These are phyloP conservation scores for Cyphotilapia sp. DNA, from an alignment of 2,113 vertebrate species.

Conservation along the genomic window DNA sequence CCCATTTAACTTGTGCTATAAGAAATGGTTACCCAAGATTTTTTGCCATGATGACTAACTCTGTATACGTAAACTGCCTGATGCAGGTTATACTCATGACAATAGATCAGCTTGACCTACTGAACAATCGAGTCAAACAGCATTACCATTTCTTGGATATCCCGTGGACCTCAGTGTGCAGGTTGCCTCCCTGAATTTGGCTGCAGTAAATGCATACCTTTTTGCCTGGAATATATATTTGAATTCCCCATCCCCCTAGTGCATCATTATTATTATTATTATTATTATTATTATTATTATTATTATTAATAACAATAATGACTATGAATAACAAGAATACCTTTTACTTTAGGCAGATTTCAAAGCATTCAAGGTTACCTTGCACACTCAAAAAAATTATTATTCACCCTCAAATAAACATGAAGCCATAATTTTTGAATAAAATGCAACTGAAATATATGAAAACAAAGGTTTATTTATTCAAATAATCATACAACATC, in stretches of 20 bases:
- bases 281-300: too few species aligned
- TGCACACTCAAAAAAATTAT: neutral
- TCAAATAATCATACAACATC: neutral
- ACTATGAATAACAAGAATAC: neutral
- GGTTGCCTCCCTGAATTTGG: neutral
- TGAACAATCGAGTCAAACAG: neutral
- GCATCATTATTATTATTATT: rapidly evolving
- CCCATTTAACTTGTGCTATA: neutral
- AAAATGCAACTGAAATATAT: neutral
- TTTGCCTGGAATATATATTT: neutral
- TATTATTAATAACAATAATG: neutral
- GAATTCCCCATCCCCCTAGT: neutral
- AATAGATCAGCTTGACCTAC: neutral
- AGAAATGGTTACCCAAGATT: neutral
- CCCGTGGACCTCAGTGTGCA: neutral
- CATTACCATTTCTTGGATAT: neutral
- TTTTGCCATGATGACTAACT: neutral
- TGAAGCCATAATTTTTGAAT: neutral
- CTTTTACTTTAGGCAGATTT: neutral
- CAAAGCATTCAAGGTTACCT: neutral
- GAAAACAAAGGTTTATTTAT: neutral
- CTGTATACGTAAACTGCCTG: neutral
- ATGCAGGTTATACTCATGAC: neutral
- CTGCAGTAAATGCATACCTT: neutral
- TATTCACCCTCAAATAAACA: neutral